These are phyloP conservation scores for Archaeoteleia sp. DNA, from an alignment of 2,888 invertebrate species.

Conservation along the genomic window DNA sequence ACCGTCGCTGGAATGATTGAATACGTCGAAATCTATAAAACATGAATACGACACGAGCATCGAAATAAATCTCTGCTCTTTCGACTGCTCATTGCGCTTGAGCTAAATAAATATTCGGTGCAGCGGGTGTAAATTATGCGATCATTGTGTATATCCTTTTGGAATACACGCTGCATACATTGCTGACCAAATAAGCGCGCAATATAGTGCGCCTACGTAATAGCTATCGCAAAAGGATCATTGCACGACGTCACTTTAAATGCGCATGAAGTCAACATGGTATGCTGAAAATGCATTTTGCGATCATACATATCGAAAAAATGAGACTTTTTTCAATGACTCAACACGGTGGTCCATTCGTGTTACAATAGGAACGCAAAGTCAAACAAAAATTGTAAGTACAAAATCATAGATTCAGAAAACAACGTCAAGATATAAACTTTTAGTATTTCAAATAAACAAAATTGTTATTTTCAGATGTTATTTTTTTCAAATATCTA, in stretches of 20 bases:
- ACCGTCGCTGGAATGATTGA: background rate
- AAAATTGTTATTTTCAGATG: too few relatives aligned
- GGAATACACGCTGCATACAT: slow-evolving; percentile 32
- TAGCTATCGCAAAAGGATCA: slow-evolving; percentile 40
- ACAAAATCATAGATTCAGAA: too few relatives aligned
- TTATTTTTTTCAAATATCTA: too few relatives aligned
- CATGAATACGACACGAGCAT: slow-evolving; percentile 7
- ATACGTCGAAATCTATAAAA: slow-evolving; percentile 16
- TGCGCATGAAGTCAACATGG: slow-evolving; percentile 18
- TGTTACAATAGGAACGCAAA: too few relatives aligned
- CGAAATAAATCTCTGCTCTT: slow-evolving; percentile 33
- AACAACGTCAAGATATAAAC: too few relatives aligned
- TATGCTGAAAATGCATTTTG: slow-evolving; percentile 24
- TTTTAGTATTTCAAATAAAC: too few relatives aligned
- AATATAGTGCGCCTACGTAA: slow-evolving; percentile 42
- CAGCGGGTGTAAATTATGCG: slow-evolving; percentile 46
- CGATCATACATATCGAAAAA: slow-evolving; percentile 4
- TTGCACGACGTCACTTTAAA: slow-evolving; percentile 34
- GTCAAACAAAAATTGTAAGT: too few relatives aligned
- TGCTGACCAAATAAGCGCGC: slow-evolving; percentile 36
- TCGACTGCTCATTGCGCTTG: slow-evolving; percentile 28
- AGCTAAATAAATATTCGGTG: slow-evolving; percentile 38
- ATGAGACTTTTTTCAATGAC: too few relatives aligned
- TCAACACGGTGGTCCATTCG: too few relatives aligned
- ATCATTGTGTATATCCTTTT: slow-evolving; percentile 42